Evolutionary conservation across 2,113 vertebrate genomes (phyloP).

Genomic region (Phodopus roborovskii): DNA sequence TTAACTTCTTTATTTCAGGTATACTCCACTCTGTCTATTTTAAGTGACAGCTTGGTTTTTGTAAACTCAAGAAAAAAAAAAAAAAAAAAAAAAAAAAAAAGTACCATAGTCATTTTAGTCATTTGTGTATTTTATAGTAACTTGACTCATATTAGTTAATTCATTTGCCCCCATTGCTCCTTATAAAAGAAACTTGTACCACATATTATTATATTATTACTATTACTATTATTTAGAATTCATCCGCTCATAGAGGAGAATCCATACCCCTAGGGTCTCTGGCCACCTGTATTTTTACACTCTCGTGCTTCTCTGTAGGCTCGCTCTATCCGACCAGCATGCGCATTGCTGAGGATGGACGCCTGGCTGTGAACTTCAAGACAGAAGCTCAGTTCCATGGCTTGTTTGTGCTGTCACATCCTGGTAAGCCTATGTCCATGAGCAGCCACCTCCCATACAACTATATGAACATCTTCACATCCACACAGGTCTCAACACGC

Average conservation of each 20-base stretch:
- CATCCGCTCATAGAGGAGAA: not conserved
- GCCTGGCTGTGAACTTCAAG: slow-evolving; percentile 95
- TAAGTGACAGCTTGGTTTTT: not conserved
- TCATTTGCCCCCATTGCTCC: not conserved
- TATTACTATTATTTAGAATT: not conserved
- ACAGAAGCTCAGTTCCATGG: slow-evolving; percentile 95
- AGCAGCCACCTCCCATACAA: rapidly evolving
- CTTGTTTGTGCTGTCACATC: slow-evolving; percentile 92
- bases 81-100: not conserved
- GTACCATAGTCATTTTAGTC: not conserved
- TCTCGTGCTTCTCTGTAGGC: slow-evolving; percentile 83
- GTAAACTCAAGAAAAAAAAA: too few relatives aligned
- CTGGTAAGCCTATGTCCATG: slow-evolving; percentile 85
- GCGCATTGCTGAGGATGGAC: slow-evolving; percentile 93
- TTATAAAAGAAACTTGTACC: not conserved
- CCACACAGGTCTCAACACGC: not conserved
- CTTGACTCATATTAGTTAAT: not conserved
- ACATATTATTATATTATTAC: not conserved
- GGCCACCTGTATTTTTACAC: not conserved
- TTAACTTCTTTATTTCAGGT: not conserved
- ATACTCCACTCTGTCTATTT: not conserved
- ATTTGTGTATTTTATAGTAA: not conserved
- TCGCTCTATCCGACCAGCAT: slow-evolving; percentile 96
- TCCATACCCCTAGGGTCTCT: not conserved
- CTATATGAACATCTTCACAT: rapidly evolving